Evolutionary conservation across 2,888 invertebrate species (phyloP), one percentile per base, ranked within the genome.

Genomic region (Biston betularia): DNA sequence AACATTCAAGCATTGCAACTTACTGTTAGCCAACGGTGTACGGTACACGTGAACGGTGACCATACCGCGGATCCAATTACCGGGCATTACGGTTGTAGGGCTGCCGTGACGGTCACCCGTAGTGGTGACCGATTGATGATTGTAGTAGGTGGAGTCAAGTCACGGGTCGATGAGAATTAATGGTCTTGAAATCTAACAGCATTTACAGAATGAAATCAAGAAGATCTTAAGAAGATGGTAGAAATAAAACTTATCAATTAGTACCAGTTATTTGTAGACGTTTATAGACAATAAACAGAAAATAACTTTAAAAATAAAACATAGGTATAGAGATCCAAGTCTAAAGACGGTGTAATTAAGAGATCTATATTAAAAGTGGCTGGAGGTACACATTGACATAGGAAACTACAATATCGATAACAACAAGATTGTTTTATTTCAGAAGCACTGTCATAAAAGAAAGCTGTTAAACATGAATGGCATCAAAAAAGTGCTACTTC

Each of bases 31-130:
- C 56, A 53, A 57, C 60, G 62, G 62, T 42, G 52, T 57, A 65
- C 65, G 38, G 55, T 50, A 50, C 65, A 65, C 65, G 65, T 65
- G 65, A 65, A 46, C 45, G 57, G 61, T 49, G 35, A 42, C 45
- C 42, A 54, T 50, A 53, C 53, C 38, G 58, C 33, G 57, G 53
- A 66, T 66, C 66, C 66, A 62, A 66, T 66, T 66, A 66, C 53
- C 15, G 65, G 50, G 61, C 56, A 65, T 65, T 61, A 65, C 61
- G 50, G 65, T 48, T 62, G 62, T 66, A 62, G 57, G 66, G 66
- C 62, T 62, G 58, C 57, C 58, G 58, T 58, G 58, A 58, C 49
- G 58, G 58, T 58, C 57, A 58, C 46, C 57, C 48, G 57, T 48
- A 24, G 38, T 50, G 58, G 49, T 42, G 58, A 58, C 57, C 57